Conservation (phyloP, 2,888 invertebrate genomes). For the Leptarthrus brevirostris region DNA sequence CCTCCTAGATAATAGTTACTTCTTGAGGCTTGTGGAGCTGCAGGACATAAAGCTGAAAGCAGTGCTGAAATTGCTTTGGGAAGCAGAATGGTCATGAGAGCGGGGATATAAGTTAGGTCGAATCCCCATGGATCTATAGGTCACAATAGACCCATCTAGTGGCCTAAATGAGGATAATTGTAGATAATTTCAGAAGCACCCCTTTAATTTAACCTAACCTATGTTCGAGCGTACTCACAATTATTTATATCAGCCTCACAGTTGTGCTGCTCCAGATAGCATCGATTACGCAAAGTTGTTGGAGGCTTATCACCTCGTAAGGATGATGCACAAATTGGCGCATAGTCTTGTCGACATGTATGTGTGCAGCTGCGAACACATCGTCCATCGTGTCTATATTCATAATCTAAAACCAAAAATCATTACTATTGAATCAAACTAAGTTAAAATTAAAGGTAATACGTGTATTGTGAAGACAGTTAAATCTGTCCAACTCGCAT, state of each 20-base stretch:
- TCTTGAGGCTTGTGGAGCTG: no score
- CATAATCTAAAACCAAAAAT: slow-evolving; percentile 1
- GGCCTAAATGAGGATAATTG: no score
- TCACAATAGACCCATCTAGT: no score
- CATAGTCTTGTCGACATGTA: neutral
- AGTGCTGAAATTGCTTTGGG: no score
- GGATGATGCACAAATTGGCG: slow-evolving; percentile 15
- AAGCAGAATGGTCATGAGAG: no score
- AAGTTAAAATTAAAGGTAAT: no score
- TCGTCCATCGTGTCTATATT: slow-evolving; percentile 13
- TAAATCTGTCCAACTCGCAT: slow-evolving; percentile 22
- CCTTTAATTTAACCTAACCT: no score
- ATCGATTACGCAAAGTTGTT: slow-evolving; percentile 4
- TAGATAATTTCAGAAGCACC: no score
- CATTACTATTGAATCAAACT: neutral
- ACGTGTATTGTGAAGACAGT: slow-evolving; percentile 25
- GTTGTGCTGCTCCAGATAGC: slow-evolving; percentile 17
- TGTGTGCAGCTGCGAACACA: slow-evolving; percentile 13
- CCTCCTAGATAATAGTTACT: no score
- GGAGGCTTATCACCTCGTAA: slow-evolving; percentile 2
- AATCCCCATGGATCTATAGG: no score
- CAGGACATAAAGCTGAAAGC: no score
- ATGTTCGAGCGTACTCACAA: slow-evolving; percentile 20
- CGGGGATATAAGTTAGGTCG: no score
- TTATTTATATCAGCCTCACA: slow-evolving; percentile 6